Evolutionary conservation across 2,797 vertebrate species (phyloP), one percentile per base, ranked within the genome.

Genomic region (Anguilla megastoma): DNA sequence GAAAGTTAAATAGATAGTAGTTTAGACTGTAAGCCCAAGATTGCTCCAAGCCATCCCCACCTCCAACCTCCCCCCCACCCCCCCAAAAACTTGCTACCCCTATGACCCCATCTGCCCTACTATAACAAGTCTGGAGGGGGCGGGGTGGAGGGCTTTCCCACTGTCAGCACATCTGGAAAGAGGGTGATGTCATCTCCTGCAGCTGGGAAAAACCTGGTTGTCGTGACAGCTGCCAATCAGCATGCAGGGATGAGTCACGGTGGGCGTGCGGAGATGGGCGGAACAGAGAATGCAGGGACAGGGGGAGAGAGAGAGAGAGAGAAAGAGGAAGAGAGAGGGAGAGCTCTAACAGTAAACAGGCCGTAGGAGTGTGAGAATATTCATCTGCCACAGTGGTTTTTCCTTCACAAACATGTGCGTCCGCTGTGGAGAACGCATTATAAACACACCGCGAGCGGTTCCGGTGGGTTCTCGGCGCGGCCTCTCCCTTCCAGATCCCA

Each of bases 131-230:
- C 45, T 48, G 45, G 36, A 86, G 87, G 88, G 60, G 50, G 33
- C 85, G 87, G 88, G 88, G 84, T 90, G 88, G 92, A 89, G 89
- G 91, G 79, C 90, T 91, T 88, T 76, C 89, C 90, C 88, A 85
- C 90, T 87, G 89, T 92, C 91, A n/a, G 90, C 91, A 90, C 94
- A 94, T 92, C 91, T 94, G 91, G 93, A 93, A 92, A 92, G 90
- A 90, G 86, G 85, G 90, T 96, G 95, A 96, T 92, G 93, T 96
- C 93, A 96, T 93, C 74, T 90, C 24, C 85, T 85, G 89, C 91
- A 89, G 91, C 92, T 93, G 91, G 93, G 91, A 92, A 91, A 89
- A 92, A 92, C 93, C 41, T 58, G 3, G 69, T 86, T 74, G 63
- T 52, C 91, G 92, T 93, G 92, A 93, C 93, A 94, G 88, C 91